Base-by-base conservation (phyloP, 2,113 vertebrate species). In the Brachionichthys hirsutus region DNA sequence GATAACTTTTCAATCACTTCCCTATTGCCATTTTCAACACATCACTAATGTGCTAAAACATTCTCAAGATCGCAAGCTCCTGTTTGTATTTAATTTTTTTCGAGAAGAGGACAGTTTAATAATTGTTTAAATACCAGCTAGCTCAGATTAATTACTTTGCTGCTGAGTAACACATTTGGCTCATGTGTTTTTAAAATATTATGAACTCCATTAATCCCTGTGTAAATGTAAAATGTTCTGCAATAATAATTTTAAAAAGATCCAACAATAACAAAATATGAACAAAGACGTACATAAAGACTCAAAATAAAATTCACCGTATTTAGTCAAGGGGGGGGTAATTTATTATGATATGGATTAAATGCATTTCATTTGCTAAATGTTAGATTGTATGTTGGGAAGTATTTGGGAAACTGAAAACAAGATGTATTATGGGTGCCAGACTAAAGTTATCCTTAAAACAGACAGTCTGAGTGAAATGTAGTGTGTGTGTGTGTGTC, bases 1-100 rank as follows among this genome's bases (percentile, higher is more conserved):
- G 53, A 73, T 82, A 73, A 75, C 38, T 16, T 64, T 38, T 38
- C 36, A 38, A 38, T 38, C 12, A 38, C 12, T 6, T 38, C 12
- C 36, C 36, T 38, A n/a, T 38, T 10, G 8, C 24, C 24, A 30
- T 30, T 30, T 30, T 51, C 4, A 13, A 14, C 20, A 16, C 8
- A 38, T 8, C 22, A 44, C 30, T 19, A 47, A 47, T 41, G 5
- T 3, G 46, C 19, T 20, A 63, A 24, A 18, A 19, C 36, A 12
- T 12, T 54, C 22, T 35, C 13, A 51, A 11, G 5, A 34, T 50
- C 30, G n/a, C 7, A 22, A 43, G 18, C 4, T 0, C 36, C 36
- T 40, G 9, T 14, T 38, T 4, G 12, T 10, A 2, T 15, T 11
- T 9, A n/a, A n/a, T 19, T 18, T 40, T 8, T 19, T 9, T 9